phyloP scores from a whole-genome alignment of 2,888 invertebrate species.

The Pycnomerus fuliginosus region DNA sequence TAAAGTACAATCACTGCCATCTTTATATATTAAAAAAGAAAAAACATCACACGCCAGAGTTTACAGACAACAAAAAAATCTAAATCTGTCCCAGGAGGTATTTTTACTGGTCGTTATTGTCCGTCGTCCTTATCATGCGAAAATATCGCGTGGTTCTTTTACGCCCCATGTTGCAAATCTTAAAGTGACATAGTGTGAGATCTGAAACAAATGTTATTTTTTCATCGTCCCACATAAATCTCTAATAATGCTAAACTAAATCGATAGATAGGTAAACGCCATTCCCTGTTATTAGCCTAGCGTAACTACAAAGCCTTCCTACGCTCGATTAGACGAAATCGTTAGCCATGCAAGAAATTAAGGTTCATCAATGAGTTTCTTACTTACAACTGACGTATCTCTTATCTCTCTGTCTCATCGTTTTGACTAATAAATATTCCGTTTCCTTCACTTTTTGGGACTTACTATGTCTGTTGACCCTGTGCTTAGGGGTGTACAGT shows the following conservation, averaged over 20 bases:
- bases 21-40: no score
- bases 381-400: conserved; percentile 43
- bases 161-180: conserved; percentile 69
- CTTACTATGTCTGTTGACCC: conserved; percentile 2
- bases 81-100: no score
- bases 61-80: no score
- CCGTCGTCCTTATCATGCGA: conserved; percentile 32
- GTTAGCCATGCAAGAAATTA: conserved; percentile 3
- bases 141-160: conserved; percentile 53
- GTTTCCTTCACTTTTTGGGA: conserved; percentile 9
- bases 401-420: conserved; percentile 38
- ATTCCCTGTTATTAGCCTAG: no score
- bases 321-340: neutral
- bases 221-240: neutral
- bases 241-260: no score
- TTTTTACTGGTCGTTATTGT: conserved; percentile 28
- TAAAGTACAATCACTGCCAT: no score
- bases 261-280: no score
- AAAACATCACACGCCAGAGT: no score
- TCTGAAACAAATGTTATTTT: conserved; percentile 53
- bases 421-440: conserved; percentile 35
- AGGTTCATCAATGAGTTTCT: neutral
- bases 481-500: conserved; percentile 18
- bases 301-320: conserved; percentile 1
- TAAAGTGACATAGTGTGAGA: conserved; percentile 67